phyloP scores from a whole-genome alignment of 2,797 vertebrate genomes.

The Amazonetta brasiliensis region DNA sequence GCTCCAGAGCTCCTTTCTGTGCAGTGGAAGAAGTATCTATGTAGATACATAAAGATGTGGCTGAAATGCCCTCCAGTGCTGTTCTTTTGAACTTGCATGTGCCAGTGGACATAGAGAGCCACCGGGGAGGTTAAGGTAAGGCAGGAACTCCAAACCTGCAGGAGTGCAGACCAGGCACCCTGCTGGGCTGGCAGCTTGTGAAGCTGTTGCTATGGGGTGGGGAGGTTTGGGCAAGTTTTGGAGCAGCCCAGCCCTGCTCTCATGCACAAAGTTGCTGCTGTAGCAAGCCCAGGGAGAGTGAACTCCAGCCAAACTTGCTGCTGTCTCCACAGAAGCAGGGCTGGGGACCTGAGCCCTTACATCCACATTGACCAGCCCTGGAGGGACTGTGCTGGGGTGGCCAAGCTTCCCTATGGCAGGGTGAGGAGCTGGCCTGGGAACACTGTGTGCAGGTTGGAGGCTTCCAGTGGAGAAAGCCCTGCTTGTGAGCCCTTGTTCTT shows the following conservation, averaged over 20 bases:
- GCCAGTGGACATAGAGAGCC: fast-evolving
- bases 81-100: fast-evolving
- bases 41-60: fast-evolving
- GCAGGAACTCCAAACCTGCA: fast-evolving
- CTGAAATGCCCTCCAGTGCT: not conserved
- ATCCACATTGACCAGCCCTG: not conserved
- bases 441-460: fast-evolving
- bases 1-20: not conserved
- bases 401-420: fast-evolving
- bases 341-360: not conserved
- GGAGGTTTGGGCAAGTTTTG: not conserved
- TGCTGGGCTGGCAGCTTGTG: not conserved
- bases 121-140: not conserved
- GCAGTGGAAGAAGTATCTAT: not conserved
- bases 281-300: not conserved
- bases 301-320: not conserved
- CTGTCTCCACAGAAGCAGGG: not conserved
- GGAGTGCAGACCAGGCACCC: not conserved
- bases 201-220: not conserved
- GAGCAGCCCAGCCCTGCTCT: not conserved
- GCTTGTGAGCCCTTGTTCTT: not conserved
- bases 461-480: not conserved
- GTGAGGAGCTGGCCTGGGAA: not conserved
- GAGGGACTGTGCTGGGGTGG: not conserved
- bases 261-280: not conserved